phyloP scores from a whole-genome alignment of 2,888 invertebrate species.

The Allophyes oxyacanthae region DNA sequence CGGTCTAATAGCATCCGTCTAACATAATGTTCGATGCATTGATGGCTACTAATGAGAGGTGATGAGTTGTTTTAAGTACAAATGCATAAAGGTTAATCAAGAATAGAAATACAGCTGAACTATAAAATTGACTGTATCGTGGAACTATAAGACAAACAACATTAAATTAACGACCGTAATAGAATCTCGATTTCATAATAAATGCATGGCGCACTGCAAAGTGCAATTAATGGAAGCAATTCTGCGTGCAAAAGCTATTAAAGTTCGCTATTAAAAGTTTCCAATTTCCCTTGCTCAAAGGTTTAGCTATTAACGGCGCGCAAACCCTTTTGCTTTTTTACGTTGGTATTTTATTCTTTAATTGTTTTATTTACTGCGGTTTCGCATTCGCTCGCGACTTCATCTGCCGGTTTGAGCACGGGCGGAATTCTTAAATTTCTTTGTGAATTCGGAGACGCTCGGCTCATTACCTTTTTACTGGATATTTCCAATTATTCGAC shows the following conservation, averaged over 20 bases:
- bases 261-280: constrained; percentile 76
- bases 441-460: constrained; percentile 55
- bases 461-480: constrained; percentile 55
- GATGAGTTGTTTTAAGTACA: constrained; percentile 60
- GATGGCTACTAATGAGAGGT: constrained; percentile 82
- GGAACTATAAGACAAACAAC: constrained; percentile 65
- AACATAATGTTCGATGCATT: constrained; percentile 79
- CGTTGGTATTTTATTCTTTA: constrained; percentile 73
- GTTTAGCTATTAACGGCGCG: constrained; percentile 70
- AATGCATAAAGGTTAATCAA: constrained; percentile 47
- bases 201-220: constrained; percentile 62
- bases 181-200: constrained; percentile 71
- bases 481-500: constrained; percentile 42
- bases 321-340: constrained; percentile 67
- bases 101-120: constrained; percentile 59
- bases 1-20: constrained; percentile 82
- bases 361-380: constrained; percentile 78
- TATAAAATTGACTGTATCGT: constrained; percentile 56
- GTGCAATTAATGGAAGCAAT: constrained; percentile 77
- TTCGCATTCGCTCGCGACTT: constrained; percentile 65
- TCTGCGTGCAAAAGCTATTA: constrained; percentile 79
- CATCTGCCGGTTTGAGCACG: constrained; percentile 57
- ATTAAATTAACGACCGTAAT: constrained; percentile 63
- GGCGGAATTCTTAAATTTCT: constrained; percentile 62
- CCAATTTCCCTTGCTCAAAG: constrained; percentile 73